Conservation (phyloP, 2,888 invertebrate species). For the Synanthedon tipuliformis region DNA sequence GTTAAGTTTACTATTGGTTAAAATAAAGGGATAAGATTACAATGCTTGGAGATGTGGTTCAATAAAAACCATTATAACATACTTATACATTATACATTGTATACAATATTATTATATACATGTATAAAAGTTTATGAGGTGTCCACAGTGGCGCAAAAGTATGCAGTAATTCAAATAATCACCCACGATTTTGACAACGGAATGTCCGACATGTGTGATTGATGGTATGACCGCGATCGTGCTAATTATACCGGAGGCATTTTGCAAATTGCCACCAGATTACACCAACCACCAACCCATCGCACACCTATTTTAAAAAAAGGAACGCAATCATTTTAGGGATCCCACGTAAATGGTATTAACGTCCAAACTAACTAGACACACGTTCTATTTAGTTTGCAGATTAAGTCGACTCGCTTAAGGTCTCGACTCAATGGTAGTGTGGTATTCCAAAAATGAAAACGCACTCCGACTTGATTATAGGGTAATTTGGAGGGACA, state of each 20-base stretch:
- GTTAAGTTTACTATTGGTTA: neutral
- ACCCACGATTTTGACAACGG: neutral
- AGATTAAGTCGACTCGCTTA: no score
- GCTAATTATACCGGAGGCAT: neutral
- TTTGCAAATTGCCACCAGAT: no score
- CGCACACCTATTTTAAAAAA: no score
- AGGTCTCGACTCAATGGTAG: no score
- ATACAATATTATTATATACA: no score
- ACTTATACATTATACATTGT: no score
- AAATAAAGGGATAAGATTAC: neutral
- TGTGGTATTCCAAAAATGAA: neutral
- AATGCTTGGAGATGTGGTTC: neutral
- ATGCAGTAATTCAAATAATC: slow-evolving; percentile 1
- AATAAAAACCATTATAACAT: neutral
- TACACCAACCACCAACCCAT: no score
- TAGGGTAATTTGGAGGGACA: neutral
- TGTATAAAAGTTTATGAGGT: neutral
- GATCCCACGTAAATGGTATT: no score
- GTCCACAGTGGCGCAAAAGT: neutral
- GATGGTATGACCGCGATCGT: neutral
- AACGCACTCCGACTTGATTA: neutral
- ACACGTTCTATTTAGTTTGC: no score
- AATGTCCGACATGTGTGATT: slow-evolving; percentile 1
- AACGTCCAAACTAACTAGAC: no score
- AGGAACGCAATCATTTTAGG: no score